phyloP scores from a whole-genome alignment of 1,140 invertebrate species.

The Penaeus vannamei region DNA sequence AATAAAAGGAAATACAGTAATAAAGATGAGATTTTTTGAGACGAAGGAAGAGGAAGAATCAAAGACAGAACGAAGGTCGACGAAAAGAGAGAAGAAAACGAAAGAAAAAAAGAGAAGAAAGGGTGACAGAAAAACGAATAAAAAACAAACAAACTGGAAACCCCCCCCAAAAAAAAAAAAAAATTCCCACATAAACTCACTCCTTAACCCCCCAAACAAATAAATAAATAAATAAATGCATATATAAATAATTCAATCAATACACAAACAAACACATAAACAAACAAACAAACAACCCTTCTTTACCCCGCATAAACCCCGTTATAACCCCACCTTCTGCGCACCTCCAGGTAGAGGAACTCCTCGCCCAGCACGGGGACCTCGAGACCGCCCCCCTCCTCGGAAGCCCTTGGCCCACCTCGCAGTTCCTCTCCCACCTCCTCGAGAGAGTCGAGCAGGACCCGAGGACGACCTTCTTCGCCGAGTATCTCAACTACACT shows the following conservation, averaged over 20 bases:
- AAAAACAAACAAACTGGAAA: too few relatives aligned
- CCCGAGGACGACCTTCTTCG: constrained; percentile 37
- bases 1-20: background rate
- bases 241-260: too few relatives aligned
- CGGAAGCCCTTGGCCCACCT: constrained; percentile 54
- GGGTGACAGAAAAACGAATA: background rate
- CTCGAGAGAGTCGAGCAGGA: constrained; percentile 34
- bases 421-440: constrained; percentile 59
- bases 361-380: constrained; percentile 75
- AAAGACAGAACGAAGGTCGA: background rate
- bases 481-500: constrained; percentile 58
- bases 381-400: constrained; percentile 75
- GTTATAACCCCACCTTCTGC: background rate
- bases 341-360: constrained; percentile 68
- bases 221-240: too few relatives aligned
- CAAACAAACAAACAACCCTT: too few relatives aligned
- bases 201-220: too few relatives aligned
- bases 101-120: constrained; percentile 11
- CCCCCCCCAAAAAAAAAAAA: background rate
- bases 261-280: too few relatives aligned
- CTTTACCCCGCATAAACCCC: too few relatives aligned
- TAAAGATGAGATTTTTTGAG: background rate
- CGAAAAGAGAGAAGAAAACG: background rate
- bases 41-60: constrained; percentile 1
- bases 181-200: too few relatives aligned